Evolutionary conservation across 2,797 vertebrate genomes (phyloP).

Genomic region (Anguilla pacifica): DNA sequence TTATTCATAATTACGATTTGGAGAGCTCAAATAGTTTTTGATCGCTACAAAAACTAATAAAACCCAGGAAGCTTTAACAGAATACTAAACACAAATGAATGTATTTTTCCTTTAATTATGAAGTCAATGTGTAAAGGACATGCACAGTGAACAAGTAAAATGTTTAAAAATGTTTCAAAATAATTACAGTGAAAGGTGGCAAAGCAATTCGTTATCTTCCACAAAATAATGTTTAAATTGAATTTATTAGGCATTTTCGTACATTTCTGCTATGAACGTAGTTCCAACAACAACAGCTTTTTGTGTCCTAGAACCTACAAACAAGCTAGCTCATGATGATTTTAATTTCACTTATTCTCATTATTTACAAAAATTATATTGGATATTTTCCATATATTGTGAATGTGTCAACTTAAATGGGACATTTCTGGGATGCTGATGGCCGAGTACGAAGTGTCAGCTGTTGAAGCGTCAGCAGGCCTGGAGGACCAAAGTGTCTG

Average conservation of each 20-base stretch:
- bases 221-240: neutral
- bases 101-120: neutral
- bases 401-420: neutral
- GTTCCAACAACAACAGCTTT: neutral
- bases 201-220: neutral
- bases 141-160: too few species aligned
- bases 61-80: neutral
- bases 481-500: too few species aligned
- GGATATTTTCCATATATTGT: neutral
- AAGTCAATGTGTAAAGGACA: neutral
- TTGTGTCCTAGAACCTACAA: neutral
- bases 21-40: neutral
- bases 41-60: neutral
- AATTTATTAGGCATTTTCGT: neutral
- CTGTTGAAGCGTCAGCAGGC: too few species aligned
- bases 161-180: too few species aligned
- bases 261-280: neutral
- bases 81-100: neutral
- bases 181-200: neutral
- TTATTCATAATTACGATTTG: constrained; percentile 1
- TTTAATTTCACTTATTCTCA: neutral
- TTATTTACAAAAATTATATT: neutral
- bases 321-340: neutral
- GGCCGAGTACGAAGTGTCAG: too few species aligned
- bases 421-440: neutral